Conservation (phyloP, 1,140 invertebrate genomes). For the Mamestra configurata region DNA sequence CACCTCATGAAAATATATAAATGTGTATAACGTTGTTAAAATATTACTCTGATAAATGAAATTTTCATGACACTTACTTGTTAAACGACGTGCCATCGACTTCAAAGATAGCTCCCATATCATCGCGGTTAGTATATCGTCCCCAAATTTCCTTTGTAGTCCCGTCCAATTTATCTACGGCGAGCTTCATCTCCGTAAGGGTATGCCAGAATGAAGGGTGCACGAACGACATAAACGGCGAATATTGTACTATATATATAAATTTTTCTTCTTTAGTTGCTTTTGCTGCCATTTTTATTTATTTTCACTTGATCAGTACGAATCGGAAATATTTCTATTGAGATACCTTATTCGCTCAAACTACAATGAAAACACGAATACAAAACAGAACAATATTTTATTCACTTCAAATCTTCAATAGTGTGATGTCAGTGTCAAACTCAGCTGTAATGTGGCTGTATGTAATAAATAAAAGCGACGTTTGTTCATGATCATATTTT, state of each 20-base stretch:
- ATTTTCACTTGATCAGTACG: not conserved
- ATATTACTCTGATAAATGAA: not conserved
- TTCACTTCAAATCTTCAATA: too few species aligned
- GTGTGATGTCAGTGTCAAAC: conserved; percentile 2
- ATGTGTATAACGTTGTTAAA: too few species aligned
- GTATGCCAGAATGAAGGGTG: conserved; percentile 97
- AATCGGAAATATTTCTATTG: not conserved
- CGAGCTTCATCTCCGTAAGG: conserved; percentile 95
- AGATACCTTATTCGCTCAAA: too few species aligned
- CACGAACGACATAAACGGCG: conserved; percentile 89
- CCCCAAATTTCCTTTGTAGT: conserved; percentile 91
- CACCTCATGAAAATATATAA: too few species aligned
- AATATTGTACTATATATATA: conserved; percentile 85
- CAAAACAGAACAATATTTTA: not conserved
- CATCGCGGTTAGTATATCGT: conserved; percentile 91
- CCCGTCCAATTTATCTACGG: conserved; percentile 95
- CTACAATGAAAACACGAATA: not conserved
- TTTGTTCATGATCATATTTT: too few species aligned
- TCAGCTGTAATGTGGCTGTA: too few species aligned
- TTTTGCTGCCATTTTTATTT: conserved; percentile 51
- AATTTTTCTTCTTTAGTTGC: conserved; percentile 56
- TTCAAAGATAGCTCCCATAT: conserved; percentile 89
- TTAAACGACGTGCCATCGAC: conserved; percentile 95
- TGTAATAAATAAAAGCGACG: too few species aligned
- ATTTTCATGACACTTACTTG: conserved; percentile 88